These are phyloP conservation scores for Gnathonemus longibarbis DNA, from an alignment of 2,113 vertebrate genomes.

Conservation along the genomic window DNA sequence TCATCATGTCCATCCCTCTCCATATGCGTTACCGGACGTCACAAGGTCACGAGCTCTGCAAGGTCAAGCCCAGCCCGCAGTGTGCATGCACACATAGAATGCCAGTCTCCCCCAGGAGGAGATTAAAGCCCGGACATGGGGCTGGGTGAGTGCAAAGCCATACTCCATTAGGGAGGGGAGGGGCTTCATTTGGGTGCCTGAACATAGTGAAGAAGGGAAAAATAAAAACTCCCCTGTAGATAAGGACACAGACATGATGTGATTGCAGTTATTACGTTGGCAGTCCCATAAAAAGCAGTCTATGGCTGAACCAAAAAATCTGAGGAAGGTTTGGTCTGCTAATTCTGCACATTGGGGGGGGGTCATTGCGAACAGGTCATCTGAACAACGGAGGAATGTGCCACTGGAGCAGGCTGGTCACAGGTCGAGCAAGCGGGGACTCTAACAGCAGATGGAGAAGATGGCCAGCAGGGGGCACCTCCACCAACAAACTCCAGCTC, in stretches of 20 bases:
- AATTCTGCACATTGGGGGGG: background rate
- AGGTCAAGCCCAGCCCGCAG: background rate
- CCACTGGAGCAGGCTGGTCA: background rate
- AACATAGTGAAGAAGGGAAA: background rate
- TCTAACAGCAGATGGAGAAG: background rate
- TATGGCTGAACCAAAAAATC: background rate
- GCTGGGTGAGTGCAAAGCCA: background rate
- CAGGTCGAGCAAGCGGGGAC: background rate
- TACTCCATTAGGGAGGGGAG: background rate
- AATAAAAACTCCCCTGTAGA: background rate
- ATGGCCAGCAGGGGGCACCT: background rate
- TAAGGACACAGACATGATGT: background rate
- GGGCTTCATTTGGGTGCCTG: background rate
- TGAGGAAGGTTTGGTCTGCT: background rate
- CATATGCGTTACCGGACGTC: background rate
- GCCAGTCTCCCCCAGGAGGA: background rate
- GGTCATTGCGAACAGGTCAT: background rate
- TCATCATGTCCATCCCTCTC: background rate
- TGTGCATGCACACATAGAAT: background rate
- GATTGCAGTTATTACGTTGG: background rate
- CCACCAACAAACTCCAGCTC: background rate
- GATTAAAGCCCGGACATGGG: background rate
- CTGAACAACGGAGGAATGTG: background rate
- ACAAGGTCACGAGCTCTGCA: background rate
- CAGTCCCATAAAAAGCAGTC: background rate